These are phyloP conservation scores for Chrysoperla carnea DNA, from an alignment of 1,140 invertebrate genomes.

Conservation along the genomic window DNA sequence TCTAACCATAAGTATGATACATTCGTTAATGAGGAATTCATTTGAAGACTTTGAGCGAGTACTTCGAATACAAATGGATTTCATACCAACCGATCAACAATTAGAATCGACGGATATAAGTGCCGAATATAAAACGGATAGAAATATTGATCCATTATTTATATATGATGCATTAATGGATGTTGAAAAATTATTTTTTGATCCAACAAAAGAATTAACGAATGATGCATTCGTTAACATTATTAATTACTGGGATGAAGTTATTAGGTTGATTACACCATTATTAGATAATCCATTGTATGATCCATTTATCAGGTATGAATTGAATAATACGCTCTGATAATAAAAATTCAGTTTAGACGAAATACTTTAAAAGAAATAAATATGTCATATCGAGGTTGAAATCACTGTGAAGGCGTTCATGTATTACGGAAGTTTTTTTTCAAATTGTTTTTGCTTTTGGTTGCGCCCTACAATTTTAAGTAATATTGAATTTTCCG, in stretches of 20 bases:
- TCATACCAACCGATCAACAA: constrained; percentile 27
- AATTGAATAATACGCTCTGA: too few species aligned
- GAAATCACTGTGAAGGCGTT: too few species aligned
- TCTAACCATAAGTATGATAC: constrained; percentile 48
- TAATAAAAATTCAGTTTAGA: too few species aligned
- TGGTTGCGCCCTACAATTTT: too few species aligned
- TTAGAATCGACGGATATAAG: constrained; percentile 11
- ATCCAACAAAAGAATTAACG: constrained; percentile 25
- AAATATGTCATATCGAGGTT: too few species aligned
- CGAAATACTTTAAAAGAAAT: too few species aligned
- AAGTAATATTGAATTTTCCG: too few species aligned
- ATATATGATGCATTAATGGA: neutral
- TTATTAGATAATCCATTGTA: constrained; percentile 33
- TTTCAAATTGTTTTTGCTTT: too few species aligned
- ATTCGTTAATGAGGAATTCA: constrained; percentile 44
- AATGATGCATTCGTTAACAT: constrained; percentile 29
- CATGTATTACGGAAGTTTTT: too few species aligned
- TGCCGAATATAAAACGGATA: neutral
- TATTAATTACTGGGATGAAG: constrained; percentile 36
- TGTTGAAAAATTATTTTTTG: neutral
- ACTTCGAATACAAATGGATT: constrained; percentile 36
- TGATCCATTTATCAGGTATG: constrained; percentile 30
- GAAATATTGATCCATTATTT: neutral
- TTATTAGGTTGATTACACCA: constrained; percentile 32
- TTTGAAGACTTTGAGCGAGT: constrained; percentile 36